phyloP scores from a whole-genome alignment of 1,140 invertebrate species.

The Drosophila micromelanica region DNA sequence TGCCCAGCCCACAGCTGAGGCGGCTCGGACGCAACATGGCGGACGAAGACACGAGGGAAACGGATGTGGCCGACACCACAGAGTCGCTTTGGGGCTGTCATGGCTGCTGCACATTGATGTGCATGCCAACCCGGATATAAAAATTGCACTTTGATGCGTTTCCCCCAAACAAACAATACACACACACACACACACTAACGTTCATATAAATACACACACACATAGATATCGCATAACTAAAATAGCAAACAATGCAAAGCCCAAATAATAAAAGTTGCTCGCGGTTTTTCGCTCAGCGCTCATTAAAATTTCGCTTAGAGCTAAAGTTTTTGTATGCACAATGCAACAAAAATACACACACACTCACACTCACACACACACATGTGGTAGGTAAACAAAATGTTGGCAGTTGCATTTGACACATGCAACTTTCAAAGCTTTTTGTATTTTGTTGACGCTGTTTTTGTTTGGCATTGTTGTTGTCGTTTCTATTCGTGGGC shows the following conservation, averaged over 20 bases:
- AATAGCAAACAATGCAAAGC: conserved; percentile 59
- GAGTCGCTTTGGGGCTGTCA: conserved; percentile 17
- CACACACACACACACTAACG: conserved; percentile 16
- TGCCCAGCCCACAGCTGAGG: conserved; percentile 4
- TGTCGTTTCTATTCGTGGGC: conserved; percentile 12
- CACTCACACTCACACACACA: conserved; percentile 34
- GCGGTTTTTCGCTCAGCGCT: conserved; percentile 56
- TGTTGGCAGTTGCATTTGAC: conserved; percentile 59
- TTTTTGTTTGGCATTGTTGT: too few species aligned
- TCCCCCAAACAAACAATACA: conserved; percentile 7
- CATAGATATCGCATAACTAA: conserved; percentile 16
- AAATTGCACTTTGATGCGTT: conserved; percentile 79
- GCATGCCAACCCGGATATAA: conserved; percentile 63
- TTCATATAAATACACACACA: background rate
- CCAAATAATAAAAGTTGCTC: conserved; percentile 72
- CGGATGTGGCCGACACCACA: conserved; percentile 52
- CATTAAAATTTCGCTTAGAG: conserved; percentile 73
- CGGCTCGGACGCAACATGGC: conserved; percentile 38
- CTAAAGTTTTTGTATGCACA: conserved; percentile 48
- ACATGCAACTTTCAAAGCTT: conserved; percentile 55
- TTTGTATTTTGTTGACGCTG: conserved; percentile 1
- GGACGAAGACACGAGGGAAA: conserved; percentile 46
- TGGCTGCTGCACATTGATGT: conserved; percentile 24
- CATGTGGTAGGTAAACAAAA: conserved; percentile 12
- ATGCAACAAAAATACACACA: conserved; percentile 31